A percentile compares a stretch with the other conserved stretches of the same genome.
Evolutionary conservation across 2,888 invertebrate species (phyloP).

Genomic region (Catocala nupta): DNA sequence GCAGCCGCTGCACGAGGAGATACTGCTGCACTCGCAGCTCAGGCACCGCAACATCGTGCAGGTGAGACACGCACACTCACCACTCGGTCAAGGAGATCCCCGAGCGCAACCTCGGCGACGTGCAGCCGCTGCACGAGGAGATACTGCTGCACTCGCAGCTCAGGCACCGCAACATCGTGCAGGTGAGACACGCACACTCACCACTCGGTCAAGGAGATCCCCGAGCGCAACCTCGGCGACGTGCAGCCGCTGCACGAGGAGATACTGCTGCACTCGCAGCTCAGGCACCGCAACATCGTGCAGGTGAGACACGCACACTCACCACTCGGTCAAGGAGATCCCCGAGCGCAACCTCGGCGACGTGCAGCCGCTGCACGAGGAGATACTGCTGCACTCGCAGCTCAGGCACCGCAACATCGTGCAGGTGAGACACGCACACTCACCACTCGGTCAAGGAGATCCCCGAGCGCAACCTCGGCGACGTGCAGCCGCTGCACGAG

Average conservation of each 20-base stretch:
- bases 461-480: no score
- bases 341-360: no score
- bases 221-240: no score
- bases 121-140: slow-evolving; percentile 99
- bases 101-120: slow-evolving; percentile 60
- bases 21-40: slow-evolving; percentile 97
- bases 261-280: slow-evolving; percentile 98
- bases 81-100: no score
- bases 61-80: slow-evolving; percentile 59
- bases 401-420: slow-evolving; percentile 98
- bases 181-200: slow-evolving; percentile 72
- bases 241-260: slow-evolving; percentile 99
- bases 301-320: slow-evolving; percentile 81
- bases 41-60: slow-evolving; percentile 99
- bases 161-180: slow-evolving; percentile 98
- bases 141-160: slow-evolving; percentile 98
- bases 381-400: slow-evolving; percentile 98
- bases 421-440: slow-evolving; percentile 81
- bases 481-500: slow-evolving; percentile 98
- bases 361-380: slow-evolving; percentile 99
- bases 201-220: no score
- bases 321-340: no score
- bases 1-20: slow-evolving; percentile 99
- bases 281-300: slow-evolving; percentile 98
- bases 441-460: no score